Conservation (phyloP, 2,113 vertebrate species). For the Carassius carassius region DNA sequence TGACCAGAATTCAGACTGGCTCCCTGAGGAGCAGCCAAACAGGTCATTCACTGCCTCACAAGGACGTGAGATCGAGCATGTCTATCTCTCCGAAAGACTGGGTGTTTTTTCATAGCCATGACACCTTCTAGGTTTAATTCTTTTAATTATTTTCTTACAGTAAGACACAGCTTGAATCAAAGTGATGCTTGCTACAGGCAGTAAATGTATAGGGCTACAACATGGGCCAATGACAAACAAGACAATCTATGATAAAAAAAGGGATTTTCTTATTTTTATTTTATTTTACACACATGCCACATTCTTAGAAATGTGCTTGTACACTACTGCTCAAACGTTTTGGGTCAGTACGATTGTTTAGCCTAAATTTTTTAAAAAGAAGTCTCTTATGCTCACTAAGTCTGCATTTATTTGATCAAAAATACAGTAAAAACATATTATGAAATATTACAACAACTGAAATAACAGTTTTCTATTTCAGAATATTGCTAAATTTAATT, state of each 20-base stretch:
- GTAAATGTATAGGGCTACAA: background rate
- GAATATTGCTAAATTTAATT: no score
- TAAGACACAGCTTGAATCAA: background rate
- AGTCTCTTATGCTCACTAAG: no score
- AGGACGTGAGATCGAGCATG: conserved; percentile 39
- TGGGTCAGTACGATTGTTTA: no score
- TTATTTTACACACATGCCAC: background rate
- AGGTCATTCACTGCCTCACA: conserved; percentile 43
- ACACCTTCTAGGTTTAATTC: background rate
- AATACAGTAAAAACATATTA: no score
- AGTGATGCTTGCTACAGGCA: no score
- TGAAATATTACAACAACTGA: no score
- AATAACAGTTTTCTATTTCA: no score
- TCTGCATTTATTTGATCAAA: no score
- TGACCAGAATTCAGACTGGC: conserved; percentile 66
- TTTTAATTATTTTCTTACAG: background rate
- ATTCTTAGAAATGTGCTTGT: background rate
- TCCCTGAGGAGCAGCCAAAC: conserved; percentile 43
- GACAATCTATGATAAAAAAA: background rate
- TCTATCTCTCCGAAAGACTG: background rate
- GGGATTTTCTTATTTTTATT: background rate
- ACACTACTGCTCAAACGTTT: no score
- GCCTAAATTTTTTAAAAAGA: no score
- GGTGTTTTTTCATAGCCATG: background rate
- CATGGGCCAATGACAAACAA: background rate